Percentiles rank a stretch among this genome's conserved stretches.
Evolutionary conservation across 53 echinoderm and acorn worm species (phyloP).

Genomic region (Echinometra lucunter): DNA sequence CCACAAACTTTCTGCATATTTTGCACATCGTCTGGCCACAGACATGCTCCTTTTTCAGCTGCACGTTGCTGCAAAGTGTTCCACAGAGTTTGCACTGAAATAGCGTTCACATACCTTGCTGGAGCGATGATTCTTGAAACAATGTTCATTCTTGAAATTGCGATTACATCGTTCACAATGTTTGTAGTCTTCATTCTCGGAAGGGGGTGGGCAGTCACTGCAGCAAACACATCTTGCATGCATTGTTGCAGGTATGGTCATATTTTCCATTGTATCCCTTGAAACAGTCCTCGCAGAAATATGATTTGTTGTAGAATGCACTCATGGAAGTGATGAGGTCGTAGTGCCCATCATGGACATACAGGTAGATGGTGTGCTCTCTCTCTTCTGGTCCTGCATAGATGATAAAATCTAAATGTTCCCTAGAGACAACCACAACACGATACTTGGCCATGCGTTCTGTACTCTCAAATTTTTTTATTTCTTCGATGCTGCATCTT

Average conservation of each 20-base stretch:
- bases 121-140: conserved; percentile 66
- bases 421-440: conserved; percentile 71
- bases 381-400: conserved; percentile 63
- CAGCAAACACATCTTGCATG: conserved; percentile 65
- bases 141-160: conserved; percentile 70
- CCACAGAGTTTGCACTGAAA: conserved; percentile 9
- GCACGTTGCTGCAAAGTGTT: conserved; percentile 38
- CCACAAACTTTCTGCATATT: conserved; percentile 56
- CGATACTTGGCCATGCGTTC: too few species aligned
- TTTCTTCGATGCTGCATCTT: conserved; percentile 72
- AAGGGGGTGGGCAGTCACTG: conserved; percentile 35
- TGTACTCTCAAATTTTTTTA: conserved; percentile 68
- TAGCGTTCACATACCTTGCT: neutral
- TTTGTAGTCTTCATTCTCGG: neutral
- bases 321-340: conserved; percentile 58
- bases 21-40: conserved; percentile 71
- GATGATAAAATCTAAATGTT: conserved; percentile 54
- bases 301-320: conserved; percentile 57
- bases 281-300: conserved; percentile 73
- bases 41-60: conserved; percentile 50
- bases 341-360: conserved; percentile 72
- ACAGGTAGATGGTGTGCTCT: conserved; percentile 62
- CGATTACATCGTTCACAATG: conserved; percentile 74
- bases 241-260: conserved; percentile 69
- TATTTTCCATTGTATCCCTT: conserved; percentile 66